Percentiles rank a stretch among this genome's conserved stretches.
These are phyloP conservation scores for Drosophila niveifrons DNA, from an alignment of 2,888 invertebrate genomes.

Conservation along the genomic window DNA sequence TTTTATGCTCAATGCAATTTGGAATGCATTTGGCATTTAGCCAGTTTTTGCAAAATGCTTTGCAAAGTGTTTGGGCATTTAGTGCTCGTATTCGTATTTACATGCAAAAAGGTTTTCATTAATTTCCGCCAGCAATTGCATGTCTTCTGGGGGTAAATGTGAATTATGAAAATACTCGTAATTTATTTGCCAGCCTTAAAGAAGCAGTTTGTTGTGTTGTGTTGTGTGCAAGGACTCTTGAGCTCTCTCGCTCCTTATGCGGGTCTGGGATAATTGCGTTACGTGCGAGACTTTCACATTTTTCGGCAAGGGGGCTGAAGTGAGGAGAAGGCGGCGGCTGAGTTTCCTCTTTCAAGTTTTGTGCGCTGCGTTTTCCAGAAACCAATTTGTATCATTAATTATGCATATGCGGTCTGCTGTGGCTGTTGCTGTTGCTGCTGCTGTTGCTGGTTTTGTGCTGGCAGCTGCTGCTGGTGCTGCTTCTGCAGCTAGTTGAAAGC, in stretches of 20 bases:
- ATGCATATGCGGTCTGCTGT: conserved; percentile 45
- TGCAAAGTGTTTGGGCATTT: background rate
- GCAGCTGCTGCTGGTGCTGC: background rate
- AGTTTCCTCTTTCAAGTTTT: conserved; percentile 3
- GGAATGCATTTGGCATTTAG: conserved; percentile 16
- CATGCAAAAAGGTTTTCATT: conserved; percentile 1
- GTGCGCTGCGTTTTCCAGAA: conserved; percentile 17
- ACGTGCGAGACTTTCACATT: background rate
- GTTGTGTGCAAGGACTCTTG: background rate
- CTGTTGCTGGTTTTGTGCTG: conserved; percentile 1
- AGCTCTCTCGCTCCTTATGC: background rate
- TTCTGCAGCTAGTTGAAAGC: conserved; percentile 6
- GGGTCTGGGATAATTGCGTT: conserved; percentile 10
- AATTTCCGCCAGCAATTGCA: conserved; percentile 1
- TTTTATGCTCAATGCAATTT: background rate
- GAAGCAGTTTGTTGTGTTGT: background rate
- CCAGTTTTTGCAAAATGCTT: conserved; percentile 6
- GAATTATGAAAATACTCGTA: background rate
- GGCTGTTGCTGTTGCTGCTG: background rate
- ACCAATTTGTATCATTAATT: conserved; percentile 57
- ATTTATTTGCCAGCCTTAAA: conserved; percentile 1
- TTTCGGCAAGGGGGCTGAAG: background rate
- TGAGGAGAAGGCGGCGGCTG: background rate
- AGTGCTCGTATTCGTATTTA: background rate
- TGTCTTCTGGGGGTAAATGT: background rate